These are phyloP conservation scores for Silvanus unidentatus DNA, from an alignment of 2,888 invertebrate genomes.

Conservation along the genomic window DNA sequence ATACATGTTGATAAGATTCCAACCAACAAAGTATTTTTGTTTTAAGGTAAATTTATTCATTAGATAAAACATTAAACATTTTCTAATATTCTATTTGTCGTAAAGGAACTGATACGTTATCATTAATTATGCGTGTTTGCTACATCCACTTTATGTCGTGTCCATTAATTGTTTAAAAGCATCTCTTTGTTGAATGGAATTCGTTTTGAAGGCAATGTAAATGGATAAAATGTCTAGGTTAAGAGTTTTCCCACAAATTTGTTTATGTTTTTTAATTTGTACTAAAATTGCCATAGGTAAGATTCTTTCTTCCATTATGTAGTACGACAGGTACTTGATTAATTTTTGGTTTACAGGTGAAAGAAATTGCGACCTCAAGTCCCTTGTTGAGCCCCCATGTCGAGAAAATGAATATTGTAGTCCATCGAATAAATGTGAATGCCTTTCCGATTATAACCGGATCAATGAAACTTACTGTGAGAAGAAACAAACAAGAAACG, in stretches of 20 bases:
- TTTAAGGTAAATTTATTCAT: not conserved
- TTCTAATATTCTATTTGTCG: constrained; percentile 2
- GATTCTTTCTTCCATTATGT: not conserved
- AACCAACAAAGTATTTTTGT: not conserved
- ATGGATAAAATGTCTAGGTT: constrained; percentile 22
- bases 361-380: constrained; percentile 20
- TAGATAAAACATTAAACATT: not conserved
- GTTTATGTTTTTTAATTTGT: constrained; percentile 18
- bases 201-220: constrained; percentile 22
- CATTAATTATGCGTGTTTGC: constrained; percentile 10
- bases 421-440: constrained; percentile 30
- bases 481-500: constrained; percentile 14
- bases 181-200: too few species aligned
- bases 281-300: constrained; percentile 16
- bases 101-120: constrained; percentile 22
- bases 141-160: too few species aligned
- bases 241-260: constrained; percentile 16
- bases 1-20: not conserved
- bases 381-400: constrained; percentile 27
- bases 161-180: too few species aligned
- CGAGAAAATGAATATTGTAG: constrained; percentile 34
- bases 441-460: constrained; percentile 29
- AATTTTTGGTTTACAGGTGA: constrained; percentile 18
- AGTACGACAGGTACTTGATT: constrained; percentile 1
- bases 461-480: constrained; percentile 26